A percentile compares a stretch with the other conserved stretches of the same genome.
These are phyloP conservation scores for Chironomus tentans DNA, from an alignment of 2,888 invertebrate genomes.

Conservation along the genomic window DNA sequence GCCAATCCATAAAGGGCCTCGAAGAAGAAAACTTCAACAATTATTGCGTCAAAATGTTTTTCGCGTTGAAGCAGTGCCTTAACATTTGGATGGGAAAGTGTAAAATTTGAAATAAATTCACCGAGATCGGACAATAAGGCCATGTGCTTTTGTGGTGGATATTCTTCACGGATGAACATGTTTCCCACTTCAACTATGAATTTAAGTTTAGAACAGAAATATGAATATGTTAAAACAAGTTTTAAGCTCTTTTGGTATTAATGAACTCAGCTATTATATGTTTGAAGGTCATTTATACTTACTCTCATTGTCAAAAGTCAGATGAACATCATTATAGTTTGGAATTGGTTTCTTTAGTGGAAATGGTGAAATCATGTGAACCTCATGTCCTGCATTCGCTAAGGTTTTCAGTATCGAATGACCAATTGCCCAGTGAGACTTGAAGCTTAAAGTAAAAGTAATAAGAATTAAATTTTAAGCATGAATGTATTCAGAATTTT, in stretches of 20 bases:
- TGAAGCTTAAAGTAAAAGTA: not conserved
- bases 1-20: not conserved
- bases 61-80: no score
- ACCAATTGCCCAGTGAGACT: not conserved
- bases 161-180: not conserved
- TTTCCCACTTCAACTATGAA: not conserved
- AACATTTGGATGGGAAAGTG: not conserved
- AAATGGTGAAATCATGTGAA: not conserved
- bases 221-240: no score
- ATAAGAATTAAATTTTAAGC: no score
- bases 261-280: not conserved
- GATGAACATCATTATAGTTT: not conserved
- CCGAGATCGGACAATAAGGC: not conserved
- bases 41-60: no score
- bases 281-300: not conserved
- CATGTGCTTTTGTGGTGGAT: not conserved
- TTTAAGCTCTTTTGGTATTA: not conserved
- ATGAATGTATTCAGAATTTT: no score
- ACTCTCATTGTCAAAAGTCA: not conserved
- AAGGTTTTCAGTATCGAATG: not conserved
- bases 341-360: not conserved
- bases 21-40: not conserved
- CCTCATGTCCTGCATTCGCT: not conserved
- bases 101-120: not conserved
- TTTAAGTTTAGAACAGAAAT: no score